These are phyloP conservation scores for Blennius ocellaris DNA, from an alignment of 2,113 vertebrate genomes.

Conservation along the genomic window DNA sequence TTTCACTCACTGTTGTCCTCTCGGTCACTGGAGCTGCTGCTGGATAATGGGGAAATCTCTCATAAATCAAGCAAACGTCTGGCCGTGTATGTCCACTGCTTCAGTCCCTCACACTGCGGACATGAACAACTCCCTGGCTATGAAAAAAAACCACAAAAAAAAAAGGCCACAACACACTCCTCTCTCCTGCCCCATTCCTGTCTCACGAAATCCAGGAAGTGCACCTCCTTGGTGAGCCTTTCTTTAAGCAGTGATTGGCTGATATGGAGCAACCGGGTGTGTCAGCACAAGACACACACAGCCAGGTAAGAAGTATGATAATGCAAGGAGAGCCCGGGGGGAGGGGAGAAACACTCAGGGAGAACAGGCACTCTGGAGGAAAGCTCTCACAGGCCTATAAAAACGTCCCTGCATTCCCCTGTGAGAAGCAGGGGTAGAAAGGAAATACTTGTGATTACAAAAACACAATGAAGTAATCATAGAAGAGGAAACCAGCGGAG, in stretches of 20 bases:
- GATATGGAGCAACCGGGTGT: slow-evolving; percentile 73
- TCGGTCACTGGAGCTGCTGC: slow-evolving; percentile 35
- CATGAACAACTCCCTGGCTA: slow-evolving; percentile 32
- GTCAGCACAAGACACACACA: slow-evolving; percentile 59
- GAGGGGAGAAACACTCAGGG: slow-evolving; percentile 39
- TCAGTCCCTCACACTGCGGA: slow-evolving; percentile 22
- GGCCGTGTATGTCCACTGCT: slow-evolving; percentile 15
- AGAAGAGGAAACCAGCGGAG: slow-evolving; percentile 14
- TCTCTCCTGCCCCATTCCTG: slow-evolving; percentile 60
- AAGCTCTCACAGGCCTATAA: slow-evolving; percentile 28
- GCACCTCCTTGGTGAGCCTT: slow-evolving; percentile 65
- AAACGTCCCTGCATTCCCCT: slow-evolving; percentile 27
- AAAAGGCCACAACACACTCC: slow-evolving; percentile 43
- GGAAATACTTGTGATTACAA: slow-evolving; percentile 6
- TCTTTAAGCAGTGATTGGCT: slow-evolving; percentile 74
- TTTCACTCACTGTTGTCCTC: slow-evolving; percentile 58
- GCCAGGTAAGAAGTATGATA: slow-evolving; percentile 69
- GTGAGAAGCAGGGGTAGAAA: slow-evolving; percentile 4
- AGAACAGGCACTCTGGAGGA: slow-evolving; percentile 15
- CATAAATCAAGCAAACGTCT: slow-evolving; percentile 48
- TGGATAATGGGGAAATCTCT: slow-evolving; percentile 7
- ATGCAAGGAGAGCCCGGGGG: slow-evolving; percentile 40
- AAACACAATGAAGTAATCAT: slow-evolving; percentile 40
- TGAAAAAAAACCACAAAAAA: slow-evolving; percentile 19
- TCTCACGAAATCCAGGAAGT: slow-evolving; percentile 80